Base-by-base conservation (phyloP, 53 echinoderm and acorn worm genomes). In the Paelopatides confundens region DNA sequence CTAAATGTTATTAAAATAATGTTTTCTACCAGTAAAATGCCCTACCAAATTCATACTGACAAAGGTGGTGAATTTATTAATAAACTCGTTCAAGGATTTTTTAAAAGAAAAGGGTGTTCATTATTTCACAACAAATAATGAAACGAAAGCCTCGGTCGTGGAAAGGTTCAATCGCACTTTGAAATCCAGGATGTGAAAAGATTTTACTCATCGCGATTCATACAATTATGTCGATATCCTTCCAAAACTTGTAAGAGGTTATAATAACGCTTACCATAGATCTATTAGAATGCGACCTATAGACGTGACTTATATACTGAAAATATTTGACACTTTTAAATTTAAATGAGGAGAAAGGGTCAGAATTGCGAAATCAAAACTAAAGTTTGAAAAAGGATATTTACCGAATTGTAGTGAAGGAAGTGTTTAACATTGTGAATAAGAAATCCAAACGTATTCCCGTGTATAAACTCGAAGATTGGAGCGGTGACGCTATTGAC, bases 1-100 rank as follows among this genome's bases (percentile, higher is more conserved):
- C 76, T 89, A 24, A 71, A 91, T 7, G 89, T 86, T 3, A 84
- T 95, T 12, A 77, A 85, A 77, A 18, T 14, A 28, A 88, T 90
- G 36, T 43, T 92, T 32, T 40, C 64, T 31, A 43, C 79, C 15
- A 84, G 88, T 3, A 37, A 38, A 63, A 81, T 24, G 18, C 86
- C 87, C 0, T 36, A 24, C 11, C 70, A 43, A 5, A 31, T 92
- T 10, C 93, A 93, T 51, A 93, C 87, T 21, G 88, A 92, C 68
- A 69, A 36, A 43, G 95, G 92, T 12, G 90, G 85, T 9, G 95
- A 95, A 70, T 95, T 92, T 88, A 82, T 69, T 3, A 94, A 94
- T 52, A 77, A 71, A 30, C 12, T 14, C 9, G 78, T 94, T 38
- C 94, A 92, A 35, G 31, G 34, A 7, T 87, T 70, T 70, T n/a